A percentile compares a stretch with the other conserved stretches of the same genome.
Conservation (phyloP, 1,140 invertebrate species). For the Calephelis virginiensis region DNA sequence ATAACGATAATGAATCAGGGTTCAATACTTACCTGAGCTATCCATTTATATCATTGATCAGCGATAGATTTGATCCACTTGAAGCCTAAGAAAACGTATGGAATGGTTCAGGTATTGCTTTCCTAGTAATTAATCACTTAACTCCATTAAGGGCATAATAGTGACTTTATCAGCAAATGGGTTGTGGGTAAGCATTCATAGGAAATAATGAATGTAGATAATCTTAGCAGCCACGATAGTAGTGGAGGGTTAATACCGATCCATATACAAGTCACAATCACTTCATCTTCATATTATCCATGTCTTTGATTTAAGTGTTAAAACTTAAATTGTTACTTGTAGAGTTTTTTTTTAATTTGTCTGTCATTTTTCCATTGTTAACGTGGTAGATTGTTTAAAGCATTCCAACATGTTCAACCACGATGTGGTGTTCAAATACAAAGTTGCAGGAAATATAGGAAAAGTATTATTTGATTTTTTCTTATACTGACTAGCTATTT, state of each 20-base stretch:
- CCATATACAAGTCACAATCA: background rate
- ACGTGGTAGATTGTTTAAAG: too few relatives aligned
- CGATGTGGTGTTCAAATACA: too few relatives aligned
- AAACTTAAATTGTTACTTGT: too few relatives aligned
- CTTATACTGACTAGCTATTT: too few relatives aligned
- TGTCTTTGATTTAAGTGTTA: too few relatives aligned
- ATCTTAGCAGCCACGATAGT: constrained; percentile 1
- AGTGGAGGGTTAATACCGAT: constrained; percentile 1
- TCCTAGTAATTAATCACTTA: constrained; percentile 12
- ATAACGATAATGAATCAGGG: background rate
- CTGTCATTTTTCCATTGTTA: too few relatives aligned
- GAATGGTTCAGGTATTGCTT: background rate
- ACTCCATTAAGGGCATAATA: constrained; percentile 9
- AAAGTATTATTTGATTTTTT: too few relatives aligned
- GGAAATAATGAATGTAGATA: constrained; percentile 10
- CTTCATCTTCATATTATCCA: background rate
- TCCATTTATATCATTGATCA: background rate
- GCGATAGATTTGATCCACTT: background rate
- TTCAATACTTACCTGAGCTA: background rate
- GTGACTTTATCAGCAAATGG: constrained; percentile 8
- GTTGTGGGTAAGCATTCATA: background rate
- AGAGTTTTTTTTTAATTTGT: too few relatives aligned
- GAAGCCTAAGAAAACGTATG: background rate
- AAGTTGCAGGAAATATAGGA: too few relatives aligned
- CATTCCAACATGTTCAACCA: too few relatives aligned